A percentile compares a stretch with the other conserved stretches of the same genome.
Conservation (phyloP, 2,888 invertebrate genomes). For the Odontocolon sp. region DNA sequence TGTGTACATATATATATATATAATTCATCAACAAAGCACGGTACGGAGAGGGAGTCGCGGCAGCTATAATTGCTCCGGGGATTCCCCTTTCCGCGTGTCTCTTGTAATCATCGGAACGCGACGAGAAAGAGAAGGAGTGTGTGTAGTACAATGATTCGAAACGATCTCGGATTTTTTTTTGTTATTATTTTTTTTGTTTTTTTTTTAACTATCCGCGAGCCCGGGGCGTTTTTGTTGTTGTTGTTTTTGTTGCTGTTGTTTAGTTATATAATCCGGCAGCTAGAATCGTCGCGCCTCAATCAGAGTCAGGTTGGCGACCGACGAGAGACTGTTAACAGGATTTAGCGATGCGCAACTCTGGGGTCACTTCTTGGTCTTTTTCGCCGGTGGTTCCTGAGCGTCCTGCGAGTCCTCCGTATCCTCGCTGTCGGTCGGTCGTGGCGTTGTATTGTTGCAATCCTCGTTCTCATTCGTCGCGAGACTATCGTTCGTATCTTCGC, state of each 20-base stretch:
- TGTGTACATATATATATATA: constrained; percentile 29
- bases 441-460: constrained; percentile 74
- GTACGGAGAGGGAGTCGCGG: too few species aligned
- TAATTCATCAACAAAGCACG: constrained; percentile 35
- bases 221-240: constrained; percentile 10
- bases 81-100: constrained; percentile 5
- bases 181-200: too few species aligned
- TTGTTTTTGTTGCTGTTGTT: constrained; percentile 2
- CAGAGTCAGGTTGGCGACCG: constrained; percentile 74
- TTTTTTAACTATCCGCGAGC: constrained; percentile 34
- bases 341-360: constrained; percentile 59
- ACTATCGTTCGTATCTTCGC: constrained; percentile 83
- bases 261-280: constrained; percentile 49
- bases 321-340: constrained; percentile 74
- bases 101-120: constrained; percentile 24
- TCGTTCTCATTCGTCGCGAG: constrained; percentile 82
- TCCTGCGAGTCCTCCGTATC: constrained; percentile 80
- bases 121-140: constrained; percentile 37
- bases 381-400: constrained; percentile 81
- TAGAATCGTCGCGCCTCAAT: constrained; percentile 76
- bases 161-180: constrained; percentile 34
- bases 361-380: constrained; percentile 84
- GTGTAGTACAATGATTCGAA: constrained; percentile 37
- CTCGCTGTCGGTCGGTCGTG: constrained; percentile 78
- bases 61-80: background rate